A percentile compares a stretch with the other conserved stretches of the same genome.
phyloP scores from a whole-genome alignment of 2,113 vertebrate genomes.

The Lagopus leucura region DNA sequence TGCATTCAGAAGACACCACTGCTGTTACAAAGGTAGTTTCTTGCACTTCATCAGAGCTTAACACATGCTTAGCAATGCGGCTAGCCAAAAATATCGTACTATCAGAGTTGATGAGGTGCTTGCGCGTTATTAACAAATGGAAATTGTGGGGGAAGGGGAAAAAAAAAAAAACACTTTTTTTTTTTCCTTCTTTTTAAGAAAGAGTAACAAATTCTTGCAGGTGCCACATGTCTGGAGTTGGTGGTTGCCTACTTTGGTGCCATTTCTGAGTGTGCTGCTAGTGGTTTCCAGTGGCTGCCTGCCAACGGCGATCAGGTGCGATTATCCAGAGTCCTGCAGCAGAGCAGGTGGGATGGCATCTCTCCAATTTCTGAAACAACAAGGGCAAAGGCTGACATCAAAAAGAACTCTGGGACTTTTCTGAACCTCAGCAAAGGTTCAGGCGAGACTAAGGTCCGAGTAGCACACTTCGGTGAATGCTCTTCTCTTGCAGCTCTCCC shows the following conservation, averaged over 20 bases:
- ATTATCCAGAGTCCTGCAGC: background rate
- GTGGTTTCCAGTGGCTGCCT: background rate
- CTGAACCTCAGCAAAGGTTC: background rate
- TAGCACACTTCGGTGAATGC: background rate
- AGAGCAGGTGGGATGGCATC: background rate
- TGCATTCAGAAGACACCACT: constrained; percentile 58
- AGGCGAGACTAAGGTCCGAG: background rate
- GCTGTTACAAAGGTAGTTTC: constrained; percentile 68
- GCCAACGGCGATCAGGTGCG: fast-evolving
- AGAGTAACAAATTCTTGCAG: background rate
- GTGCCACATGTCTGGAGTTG: background rate
- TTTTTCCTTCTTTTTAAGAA: background rate
- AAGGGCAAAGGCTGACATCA: background rate
- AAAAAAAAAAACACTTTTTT: background rate
- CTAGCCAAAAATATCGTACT: constrained; percentile 41
- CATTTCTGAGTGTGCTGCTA: background rate
- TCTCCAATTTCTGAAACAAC: background rate
- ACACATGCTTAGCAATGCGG: constrained; percentile 47
- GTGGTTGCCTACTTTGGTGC: background rate
- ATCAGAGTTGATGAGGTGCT: constrained; percentile 52
- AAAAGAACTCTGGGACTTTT: background rate
- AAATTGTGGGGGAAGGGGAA: background rate
- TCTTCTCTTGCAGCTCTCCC: background rate
- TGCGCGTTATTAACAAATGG: background rate
- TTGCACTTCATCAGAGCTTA: constrained; percentile 51